Evolutionary conservation across 1,140 invertebrate species (phyloP).

Genomic region (Meloidogyne exigua): DNA sequence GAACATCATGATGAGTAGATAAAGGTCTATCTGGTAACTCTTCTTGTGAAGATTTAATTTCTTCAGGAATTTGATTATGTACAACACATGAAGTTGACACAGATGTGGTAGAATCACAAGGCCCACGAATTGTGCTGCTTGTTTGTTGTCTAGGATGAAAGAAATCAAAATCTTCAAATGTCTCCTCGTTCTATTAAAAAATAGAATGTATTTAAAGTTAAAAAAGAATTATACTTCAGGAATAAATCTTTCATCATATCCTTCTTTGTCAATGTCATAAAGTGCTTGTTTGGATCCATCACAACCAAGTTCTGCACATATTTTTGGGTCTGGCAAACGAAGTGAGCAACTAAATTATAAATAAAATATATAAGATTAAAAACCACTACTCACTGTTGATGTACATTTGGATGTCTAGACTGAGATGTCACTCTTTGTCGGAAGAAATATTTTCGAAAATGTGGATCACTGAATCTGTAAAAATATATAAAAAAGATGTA

Average conservation of each 20-base stretch:
- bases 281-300: background rate
- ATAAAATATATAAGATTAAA: background rate
- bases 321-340: conserved; percentile 13
- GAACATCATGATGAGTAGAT: background rate
- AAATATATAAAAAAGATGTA: background rate
- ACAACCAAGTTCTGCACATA: conserved; percentile 34
- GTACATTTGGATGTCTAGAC: conserved; percentile 39
- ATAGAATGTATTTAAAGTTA: background rate
- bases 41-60: background rate
- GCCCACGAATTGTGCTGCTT: conserved; percentile 19
- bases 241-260: background rate
- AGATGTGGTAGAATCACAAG: background rate
- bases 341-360: conserved; percentile 26
- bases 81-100: background rate
- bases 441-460: conserved; percentile 48
- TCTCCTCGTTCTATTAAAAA: background rate
- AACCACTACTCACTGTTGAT: conserved; percentile 46
- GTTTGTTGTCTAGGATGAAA: conserved; percentile 27
- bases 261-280: background rate
- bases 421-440: conserved; percentile 47
- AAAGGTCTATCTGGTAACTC: background rate
- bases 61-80: conserved; percentile 11
- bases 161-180: conserved; percentile 37
- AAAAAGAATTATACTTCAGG: background rate
- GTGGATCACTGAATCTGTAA: conserved; percentile 32